Evolutionary conservation across 2,113 vertebrate species (phyloP).

Genomic region (western clawed frog (Xenopus tropicalis)): DNA sequence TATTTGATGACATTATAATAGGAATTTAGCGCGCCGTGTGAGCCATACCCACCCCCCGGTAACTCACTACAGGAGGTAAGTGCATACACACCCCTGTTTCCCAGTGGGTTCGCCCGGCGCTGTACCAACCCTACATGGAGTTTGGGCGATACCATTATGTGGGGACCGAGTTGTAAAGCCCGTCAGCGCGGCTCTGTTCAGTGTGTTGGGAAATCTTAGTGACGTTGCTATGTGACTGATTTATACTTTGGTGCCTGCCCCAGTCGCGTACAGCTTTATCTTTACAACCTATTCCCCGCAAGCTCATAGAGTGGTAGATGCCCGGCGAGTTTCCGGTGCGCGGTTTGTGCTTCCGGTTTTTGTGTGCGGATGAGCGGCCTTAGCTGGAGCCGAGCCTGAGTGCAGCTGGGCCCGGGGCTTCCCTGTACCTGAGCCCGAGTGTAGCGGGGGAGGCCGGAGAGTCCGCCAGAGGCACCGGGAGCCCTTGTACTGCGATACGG

Average conservation of each 20-base stretch:
- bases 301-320: no score
- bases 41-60: background rate
- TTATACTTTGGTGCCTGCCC: background rate
- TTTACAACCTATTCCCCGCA: background rate
- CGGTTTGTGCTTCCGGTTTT: slow-evolving; percentile 20
- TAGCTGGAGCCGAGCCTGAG: background rate
- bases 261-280: background rate
- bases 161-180: background rate
- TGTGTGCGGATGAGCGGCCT: slow-evolving; percentile 20
- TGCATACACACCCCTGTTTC: background rate
- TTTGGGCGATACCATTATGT: background rate
- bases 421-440: background rate
- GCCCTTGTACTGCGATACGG: no score
- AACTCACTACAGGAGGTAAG: background rate
- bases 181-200: background rate
- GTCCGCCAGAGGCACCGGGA: no score
- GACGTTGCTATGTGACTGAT: background rate
- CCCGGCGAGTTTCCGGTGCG: slow-evolving; percentile 22
- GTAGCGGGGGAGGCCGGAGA: background rate
- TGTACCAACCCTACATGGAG: no score
- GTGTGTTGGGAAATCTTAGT: background rate
- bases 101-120: background rate
- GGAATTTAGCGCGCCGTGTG: no score
- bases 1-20: no score
- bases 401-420: no score